Evolutionary conservation across 2,888 invertebrate species (phyloP).

Genomic region (Exocentrus adspersus): DNA sequence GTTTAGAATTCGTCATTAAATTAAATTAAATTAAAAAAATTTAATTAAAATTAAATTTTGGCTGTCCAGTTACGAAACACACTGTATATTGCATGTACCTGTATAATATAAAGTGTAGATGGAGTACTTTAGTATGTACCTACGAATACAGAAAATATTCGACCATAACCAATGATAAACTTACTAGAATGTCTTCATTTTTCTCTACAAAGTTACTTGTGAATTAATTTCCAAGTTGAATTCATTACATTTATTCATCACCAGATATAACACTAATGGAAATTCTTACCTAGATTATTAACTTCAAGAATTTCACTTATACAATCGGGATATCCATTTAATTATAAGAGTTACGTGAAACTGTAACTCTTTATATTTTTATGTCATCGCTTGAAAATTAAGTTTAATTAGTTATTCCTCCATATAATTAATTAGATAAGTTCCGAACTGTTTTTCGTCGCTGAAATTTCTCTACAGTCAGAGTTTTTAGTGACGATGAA

Average conservation of each 20-base stretch:
- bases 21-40: too few species aligned
- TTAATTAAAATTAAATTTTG: too few species aligned
- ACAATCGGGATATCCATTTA: conserved; percentile 11
- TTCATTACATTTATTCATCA: conserved; percentile 4
- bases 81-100: too few species aligned
- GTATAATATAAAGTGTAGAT: too few species aligned
- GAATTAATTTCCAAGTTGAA: neutral
- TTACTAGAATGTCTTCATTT: neutral
- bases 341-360: conserved; percentile 12
- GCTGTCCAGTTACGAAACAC: too few species aligned
- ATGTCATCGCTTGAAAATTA: neutral
- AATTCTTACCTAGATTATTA: conserved; percentile 14
- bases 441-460: conserved; percentile 1
- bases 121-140: too few species aligned
- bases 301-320: conserved; percentile 16
- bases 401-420: conserved; percentile 3
- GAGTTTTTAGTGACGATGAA: neutral
- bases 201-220: neutral
- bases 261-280: conserved; percentile 7
- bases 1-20: too few species aligned
- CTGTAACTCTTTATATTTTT: conserved; percentile 5
- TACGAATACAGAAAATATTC: too few species aligned
- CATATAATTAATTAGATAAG: conserved; percentile 1
- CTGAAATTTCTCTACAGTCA: neutral
- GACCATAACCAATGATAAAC: neutral